Evolutionary conservation across 2,797 vertebrate species (phyloP), one percentile per base, ranked within the genome.

Genomic region (Gallinago solitaria): DNA sequence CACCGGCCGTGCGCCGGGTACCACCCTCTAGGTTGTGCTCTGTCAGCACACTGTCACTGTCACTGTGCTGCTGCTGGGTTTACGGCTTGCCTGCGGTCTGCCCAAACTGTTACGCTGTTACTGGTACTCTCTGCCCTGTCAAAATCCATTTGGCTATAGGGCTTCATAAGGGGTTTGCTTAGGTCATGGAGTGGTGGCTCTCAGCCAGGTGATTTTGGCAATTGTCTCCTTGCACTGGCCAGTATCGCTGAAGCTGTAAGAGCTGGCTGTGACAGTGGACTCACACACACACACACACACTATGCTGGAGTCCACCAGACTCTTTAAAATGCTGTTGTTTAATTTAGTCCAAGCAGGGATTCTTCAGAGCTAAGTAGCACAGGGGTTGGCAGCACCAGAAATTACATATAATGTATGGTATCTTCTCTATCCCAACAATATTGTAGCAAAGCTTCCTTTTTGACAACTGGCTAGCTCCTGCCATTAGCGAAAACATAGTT

Each of bases 1-100:
- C 9, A 32, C 2, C 12, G 63, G 32, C 51, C 3, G 3, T 0
- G 0, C 16, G 71, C 33, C n/a, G 48, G 30, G 32, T 57, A 21
- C 39, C 5, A 2, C 64, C 32, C 4, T n/a, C 89, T n/a, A 30
- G 2, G 41, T 32, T 27, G 8, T 83, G 16, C 23, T 75, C n/a
- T 71, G 45, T 32, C 43, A 43, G 43, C 43, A 45, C 32, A 3
- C 5, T 2, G 11, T 71, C 32, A 3, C 5, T 2, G 11, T 71
- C 32, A 4, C 4, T 2, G 9, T 57, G 57, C 73, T 71, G 33
- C 50, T 69, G 45, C 33, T 91, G 76, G 74, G n/a, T 83, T 92
- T 78, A 53, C 11, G 28, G 20, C 57, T 93, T 56, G 87, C 39
- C 56, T 74, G n/a, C 23, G 33, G 25, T 21, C 56, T 78, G 51